These are phyloP conservation scores for Oreochromis niloticus DNA, from an alignment of 2,113 vertebrate genomes.

Conservation along the genomic window DNA sequence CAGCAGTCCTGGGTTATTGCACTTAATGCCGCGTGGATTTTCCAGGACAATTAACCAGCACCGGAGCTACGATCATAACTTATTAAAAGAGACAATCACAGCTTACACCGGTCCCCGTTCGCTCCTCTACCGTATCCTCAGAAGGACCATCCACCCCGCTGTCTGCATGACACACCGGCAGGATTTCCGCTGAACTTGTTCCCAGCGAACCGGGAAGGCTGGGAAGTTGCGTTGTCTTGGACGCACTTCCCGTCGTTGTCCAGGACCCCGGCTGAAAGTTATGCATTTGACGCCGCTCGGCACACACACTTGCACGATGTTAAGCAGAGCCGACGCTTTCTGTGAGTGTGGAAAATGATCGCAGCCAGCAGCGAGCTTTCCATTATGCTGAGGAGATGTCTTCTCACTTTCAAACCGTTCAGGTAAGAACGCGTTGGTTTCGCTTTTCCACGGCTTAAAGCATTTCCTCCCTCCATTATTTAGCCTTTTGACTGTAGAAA, in stretches of 20 bases:
- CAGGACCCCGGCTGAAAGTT: slow-evolving; percentile 12
- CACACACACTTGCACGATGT: slow-evolving; percentile 8
- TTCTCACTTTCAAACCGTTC: slow-evolving; percentile 95
- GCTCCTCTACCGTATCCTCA: not conserved
- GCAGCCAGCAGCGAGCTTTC: slow-evolving; percentile 81
- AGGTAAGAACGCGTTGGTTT: slow-evolving; percentile 79
- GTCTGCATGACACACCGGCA: not conserved
- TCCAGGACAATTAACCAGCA: not conserved
- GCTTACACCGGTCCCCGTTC: not conserved
- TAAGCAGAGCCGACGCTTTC: not conserved
- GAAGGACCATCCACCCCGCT: not conserved
- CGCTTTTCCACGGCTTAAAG: not conserved
- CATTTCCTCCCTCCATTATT: not conserved
- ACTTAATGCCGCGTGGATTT: not conserved
- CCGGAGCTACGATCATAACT: not conserved
- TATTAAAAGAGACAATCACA: not conserved
- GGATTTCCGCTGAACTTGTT: slow-evolving; percentile 16
- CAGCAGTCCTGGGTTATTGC: not conserved
- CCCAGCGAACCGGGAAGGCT: not conserved
- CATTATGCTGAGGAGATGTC: slow-evolving; percentile 94
- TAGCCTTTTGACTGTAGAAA: not conserved
- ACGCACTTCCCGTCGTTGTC: not conserved
- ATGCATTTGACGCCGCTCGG: not conserved
- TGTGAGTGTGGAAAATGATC: slow-evolving; percentile 65
- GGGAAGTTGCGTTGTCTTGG: slow-evolving; percentile 10